Conservation (phyloP, 92 coral and sea anemone species). For the Porites divaricata region DNA sequence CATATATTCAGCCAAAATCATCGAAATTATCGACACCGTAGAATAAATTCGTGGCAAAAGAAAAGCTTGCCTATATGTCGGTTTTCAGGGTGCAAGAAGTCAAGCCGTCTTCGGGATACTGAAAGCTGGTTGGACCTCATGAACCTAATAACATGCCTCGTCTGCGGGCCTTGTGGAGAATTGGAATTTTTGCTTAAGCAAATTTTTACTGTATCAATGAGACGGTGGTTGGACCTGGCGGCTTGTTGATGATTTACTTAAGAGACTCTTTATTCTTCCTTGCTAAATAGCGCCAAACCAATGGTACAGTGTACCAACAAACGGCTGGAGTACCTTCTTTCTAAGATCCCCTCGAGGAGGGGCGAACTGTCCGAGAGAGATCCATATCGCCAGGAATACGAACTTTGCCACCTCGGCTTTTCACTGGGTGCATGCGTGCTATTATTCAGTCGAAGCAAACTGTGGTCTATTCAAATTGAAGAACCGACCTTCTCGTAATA, state of each 20-base stretch:
- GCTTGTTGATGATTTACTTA: too few relatives aligned
- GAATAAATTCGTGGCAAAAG: too few relatives aligned
- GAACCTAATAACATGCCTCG: not conserved
- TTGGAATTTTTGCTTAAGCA: not conserved
- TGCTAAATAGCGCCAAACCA: too few relatives aligned
- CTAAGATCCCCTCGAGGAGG: too few relatives aligned
- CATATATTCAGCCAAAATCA: not conserved
- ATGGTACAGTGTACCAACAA: too few relatives aligned
- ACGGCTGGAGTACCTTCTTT: too few relatives aligned
- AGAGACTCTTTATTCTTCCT: too few relatives aligned
- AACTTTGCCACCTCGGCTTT: not conserved
- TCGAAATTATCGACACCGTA: not conserved
- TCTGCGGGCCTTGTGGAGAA: not conserved
- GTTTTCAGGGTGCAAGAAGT: not conserved
- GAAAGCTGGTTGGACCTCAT: not conserved
- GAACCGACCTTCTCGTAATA: too few relatives aligned
- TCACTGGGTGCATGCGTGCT: not conserved
- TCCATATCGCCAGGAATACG: not conserved
- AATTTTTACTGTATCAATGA: too few relatives aligned
- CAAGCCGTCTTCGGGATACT: too few relatives aligned
- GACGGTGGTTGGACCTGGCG: too few relatives aligned
- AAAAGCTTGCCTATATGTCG: not conserved
- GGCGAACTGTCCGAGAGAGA: too few relatives aligned
- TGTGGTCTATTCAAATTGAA: not conserved
- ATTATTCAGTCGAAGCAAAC: not conserved